Base-by-base conservation (phyloP, 2,797 vertebrate genomes). In the Poeciliopsis gracilis region DNA sequence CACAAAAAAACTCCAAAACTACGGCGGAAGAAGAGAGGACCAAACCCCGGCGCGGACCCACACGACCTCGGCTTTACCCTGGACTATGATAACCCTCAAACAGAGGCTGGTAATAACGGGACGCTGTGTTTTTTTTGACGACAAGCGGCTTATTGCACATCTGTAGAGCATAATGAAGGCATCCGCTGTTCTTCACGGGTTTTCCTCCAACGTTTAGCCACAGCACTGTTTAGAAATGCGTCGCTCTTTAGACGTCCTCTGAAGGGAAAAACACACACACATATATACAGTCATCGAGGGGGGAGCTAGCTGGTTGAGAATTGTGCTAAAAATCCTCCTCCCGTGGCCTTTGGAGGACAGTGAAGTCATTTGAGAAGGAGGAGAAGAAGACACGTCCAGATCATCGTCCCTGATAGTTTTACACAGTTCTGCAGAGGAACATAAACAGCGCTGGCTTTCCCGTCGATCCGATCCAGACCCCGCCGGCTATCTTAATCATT, bases 111-210 rank as follows among this genome's bases (percentile, higher is more conserved):
- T 75, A 86, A 69, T 45, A 69, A 69, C 66, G 66, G 66, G 66
- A 82, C 81, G 83, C 77, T 20, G 85, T 73, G 82, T 87, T 82
- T 85, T 82, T 85, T 89, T 85, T 72, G 82, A 92, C 88, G 87
- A 89, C 79, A 73, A 76, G 85, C 83, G 86, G 88, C 73, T 89
- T 87, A 87, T 91, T 91, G 93, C 94, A 94, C 94, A 94, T 94
- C 92, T 91, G 93, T 89, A 92, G 91, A 90, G 86, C 92, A 89
- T 91, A 94, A 95, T 95, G 94, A 94, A 93, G 91, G 90, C 93
- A 94, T 95, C 94, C 92, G 92, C 92, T 93, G 91, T 92, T 91
- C 91, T 92, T 78, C 75, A 86, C 86, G 86, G 79, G 80, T 90
- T 91, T 80, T 84, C 88, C 84, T 91, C 84, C 88, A 79, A 77